Evolutionary conservation across 1,140 invertebrate genomes (phyloP).

Genomic region (Eurosta solidaginis): DNA sequence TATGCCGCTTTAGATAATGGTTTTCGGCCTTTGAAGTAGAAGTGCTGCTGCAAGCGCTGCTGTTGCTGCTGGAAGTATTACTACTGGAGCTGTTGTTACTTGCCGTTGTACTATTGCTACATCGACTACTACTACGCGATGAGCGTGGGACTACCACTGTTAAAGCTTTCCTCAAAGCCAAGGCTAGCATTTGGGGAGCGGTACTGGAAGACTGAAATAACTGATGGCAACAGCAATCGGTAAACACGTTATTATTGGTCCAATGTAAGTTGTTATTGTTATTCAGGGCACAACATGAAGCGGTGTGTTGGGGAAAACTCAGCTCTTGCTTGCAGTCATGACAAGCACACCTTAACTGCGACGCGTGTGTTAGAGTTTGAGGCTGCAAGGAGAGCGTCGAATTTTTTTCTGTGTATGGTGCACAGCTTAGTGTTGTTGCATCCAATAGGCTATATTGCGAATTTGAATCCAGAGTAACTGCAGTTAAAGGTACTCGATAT

Average conservation of each 20-base stretch:
- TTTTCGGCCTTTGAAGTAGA: background rate
- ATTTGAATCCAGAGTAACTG: background rate
- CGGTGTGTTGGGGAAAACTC: slow-evolving; percentile 14
- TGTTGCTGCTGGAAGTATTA: slow-evolving; percentile 1
- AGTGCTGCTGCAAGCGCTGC: background rate
- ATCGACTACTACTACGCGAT: slow-evolving; percentile 54
- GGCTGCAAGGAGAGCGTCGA: background rate
- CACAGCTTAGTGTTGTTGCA: background rate
- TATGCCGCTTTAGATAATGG: background rate
- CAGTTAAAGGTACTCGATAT: background rate
- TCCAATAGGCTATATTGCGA: background rate
- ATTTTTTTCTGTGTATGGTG: background rate
- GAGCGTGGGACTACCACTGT: slow-evolving; percentile 36
- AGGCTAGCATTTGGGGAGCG: slow-evolving; percentile 33
- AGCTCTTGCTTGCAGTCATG: slow-evolving; percentile 33
- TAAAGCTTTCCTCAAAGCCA: slow-evolving; percentile 41
- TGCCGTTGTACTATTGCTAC: slow-evolving; percentile 43
- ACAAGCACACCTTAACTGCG: background rate
- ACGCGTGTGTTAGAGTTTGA: background rate
- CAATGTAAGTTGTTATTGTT: slow-evolving; percentile 42
- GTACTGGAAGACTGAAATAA: slow-evolving; percentile 48
- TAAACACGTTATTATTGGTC: slow-evolving; percentile 3
- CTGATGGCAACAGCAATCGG: slow-evolving; percentile 39
- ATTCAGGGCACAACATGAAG: slow-evolving; percentile 36
- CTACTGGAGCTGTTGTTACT: slow-evolving; percentile 23